Percentiles rank a stretch among this genome's conserved stretches.
These are phyloP conservation scores for Oxystoma pomonae DNA, from an alignment of 2,888 invertebrate genomes.

Conservation along the genomic window DNA sequence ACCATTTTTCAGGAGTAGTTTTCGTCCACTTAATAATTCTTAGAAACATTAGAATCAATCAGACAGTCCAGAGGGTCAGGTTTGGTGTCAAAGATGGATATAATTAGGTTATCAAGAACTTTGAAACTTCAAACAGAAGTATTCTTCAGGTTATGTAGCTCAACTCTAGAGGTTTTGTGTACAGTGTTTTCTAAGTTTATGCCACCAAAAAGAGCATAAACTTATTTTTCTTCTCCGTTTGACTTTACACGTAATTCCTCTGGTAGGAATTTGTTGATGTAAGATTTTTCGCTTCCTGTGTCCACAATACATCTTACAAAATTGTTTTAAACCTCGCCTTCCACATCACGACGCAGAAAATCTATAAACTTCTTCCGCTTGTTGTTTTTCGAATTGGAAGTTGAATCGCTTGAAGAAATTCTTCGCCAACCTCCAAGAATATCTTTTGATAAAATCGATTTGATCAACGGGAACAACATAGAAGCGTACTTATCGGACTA, in stretches of 20 bases:
- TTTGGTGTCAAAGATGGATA: background rate
- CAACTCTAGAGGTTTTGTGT: background rate
- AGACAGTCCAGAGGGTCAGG: background rate
- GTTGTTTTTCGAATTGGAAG: background rate
- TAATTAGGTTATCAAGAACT: background rate
- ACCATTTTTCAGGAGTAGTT: background rate
- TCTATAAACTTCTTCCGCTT: slow-evolving; percentile 5
- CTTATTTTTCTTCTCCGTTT: background rate
- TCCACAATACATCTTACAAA: too few relatives aligned
- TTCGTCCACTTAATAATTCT: background rate
- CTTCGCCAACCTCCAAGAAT: slow-evolving; percentile 7
- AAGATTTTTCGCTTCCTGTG: background rate
- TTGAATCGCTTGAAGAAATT: too few relatives aligned
- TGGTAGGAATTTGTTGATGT: background rate
- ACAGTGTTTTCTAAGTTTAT: background rate
- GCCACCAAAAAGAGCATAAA: background rate
- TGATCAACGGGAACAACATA: too few relatives aligned
- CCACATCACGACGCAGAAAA: slow-evolving; percentile 11
- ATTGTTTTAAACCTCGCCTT: slow-evolving; percentile 9
- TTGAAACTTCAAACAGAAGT: background rate
- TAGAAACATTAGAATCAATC: background rate
- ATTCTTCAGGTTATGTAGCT: background rate
- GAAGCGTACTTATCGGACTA: slow-evolving; percentile 14
- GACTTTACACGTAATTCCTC: background rate
- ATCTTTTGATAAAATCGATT: slow-evolving; percentile 12